A percentile compares a stretch with the other conserved stretches of the same genome.
Evolutionary conservation across 2,113 vertebrate species (phyloP).

Genomic region (Vulpes vulpes): DNA sequence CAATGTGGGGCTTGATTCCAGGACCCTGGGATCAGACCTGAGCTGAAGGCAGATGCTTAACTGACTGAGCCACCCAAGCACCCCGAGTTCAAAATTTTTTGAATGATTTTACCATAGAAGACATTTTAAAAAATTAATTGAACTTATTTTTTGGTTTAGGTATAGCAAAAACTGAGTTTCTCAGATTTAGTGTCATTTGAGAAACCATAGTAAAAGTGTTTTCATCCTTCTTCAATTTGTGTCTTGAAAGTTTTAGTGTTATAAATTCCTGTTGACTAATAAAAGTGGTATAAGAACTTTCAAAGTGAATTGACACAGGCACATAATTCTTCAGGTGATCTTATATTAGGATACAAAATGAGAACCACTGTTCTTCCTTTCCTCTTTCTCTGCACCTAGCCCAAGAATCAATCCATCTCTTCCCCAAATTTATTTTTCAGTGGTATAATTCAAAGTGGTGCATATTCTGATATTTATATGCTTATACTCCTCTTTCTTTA

Average conservation of each 20-base stretch:
- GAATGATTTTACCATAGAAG: not conserved
- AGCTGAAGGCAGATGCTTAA: too few relatives aligned
- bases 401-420: not conserved
- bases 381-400: not conserved
- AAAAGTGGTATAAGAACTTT: not conserved
- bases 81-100: not conserved
- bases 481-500: not conserved
- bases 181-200: slow-evolving; percentile 26
- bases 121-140: not conserved
- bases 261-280: slow-evolving; percentile 9
- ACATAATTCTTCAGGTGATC: not conserved
- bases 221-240: slow-evolving; percentile 16
- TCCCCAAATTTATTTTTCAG: not conserved
- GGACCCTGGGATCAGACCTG: too few relatives aligned
- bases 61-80: too few relatives aligned
- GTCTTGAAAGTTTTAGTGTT: slow-evolving; percentile 13
- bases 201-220: not conserved
- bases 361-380: not conserved
- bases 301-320: not conserved
- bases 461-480: slow-evolving; percentile 11
- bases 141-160: slow-evolving; percentile 5
- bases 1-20: too few relatives aligned
- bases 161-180: not conserved
- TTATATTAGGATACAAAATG: not conserved
- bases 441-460: not conserved